Evolutionary conservation across 2,888 invertebrate genomes (phyloP).

Genomic region (Napeogenes sylphis): DNA sequence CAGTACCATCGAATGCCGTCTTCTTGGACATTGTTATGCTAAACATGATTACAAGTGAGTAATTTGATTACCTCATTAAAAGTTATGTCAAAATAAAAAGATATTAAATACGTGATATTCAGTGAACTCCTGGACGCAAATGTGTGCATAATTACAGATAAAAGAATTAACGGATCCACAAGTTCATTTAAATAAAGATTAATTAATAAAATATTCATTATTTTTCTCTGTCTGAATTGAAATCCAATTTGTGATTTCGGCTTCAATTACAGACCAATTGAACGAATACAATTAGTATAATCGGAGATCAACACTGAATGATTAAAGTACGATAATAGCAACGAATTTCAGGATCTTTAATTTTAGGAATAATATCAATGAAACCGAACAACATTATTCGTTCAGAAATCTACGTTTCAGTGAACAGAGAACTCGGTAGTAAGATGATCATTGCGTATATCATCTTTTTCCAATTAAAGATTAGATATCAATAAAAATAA

Average conservation of each 20-base stretch:
- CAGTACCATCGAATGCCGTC: slow-evolving; percentile 88
- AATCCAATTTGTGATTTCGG: slow-evolving; percentile 33
- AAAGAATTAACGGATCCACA: background rate
- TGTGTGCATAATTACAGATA: slow-evolving; percentile 2
- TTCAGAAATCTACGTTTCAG: too few species aligned
- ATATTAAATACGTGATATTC: background rate
- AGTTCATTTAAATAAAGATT: slow-evolving; percentile 20
- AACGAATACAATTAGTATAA: slow-evolving; percentile 33
- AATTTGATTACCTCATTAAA: background rate
- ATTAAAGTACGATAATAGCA: slow-evolving; percentile 9
- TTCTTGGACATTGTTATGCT: slow-evolving; percentile 90
- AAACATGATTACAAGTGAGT: slow-evolving; percentile 85
- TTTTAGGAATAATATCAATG: too few species aligned
- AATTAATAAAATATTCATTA: slow-evolving; percentile 25
- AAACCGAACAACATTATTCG: too few species aligned
- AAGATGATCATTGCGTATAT: too few species aligned
- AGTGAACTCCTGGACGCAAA: too few species aligned
- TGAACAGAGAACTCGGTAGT: too few species aligned
- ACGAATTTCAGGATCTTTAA: too few species aligned
- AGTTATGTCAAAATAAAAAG: background rate
- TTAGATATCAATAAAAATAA: too few species aligned
- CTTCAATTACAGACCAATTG: slow-evolving; percentile 30
- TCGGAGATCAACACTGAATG: slow-evolving; percentile 17
- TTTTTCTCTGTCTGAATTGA: slow-evolving; percentile 27
- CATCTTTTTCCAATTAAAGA: too few species aligned